Conservation (phyloP, 2,797 vertebrate species). For the Cygnus olor region DNA sequence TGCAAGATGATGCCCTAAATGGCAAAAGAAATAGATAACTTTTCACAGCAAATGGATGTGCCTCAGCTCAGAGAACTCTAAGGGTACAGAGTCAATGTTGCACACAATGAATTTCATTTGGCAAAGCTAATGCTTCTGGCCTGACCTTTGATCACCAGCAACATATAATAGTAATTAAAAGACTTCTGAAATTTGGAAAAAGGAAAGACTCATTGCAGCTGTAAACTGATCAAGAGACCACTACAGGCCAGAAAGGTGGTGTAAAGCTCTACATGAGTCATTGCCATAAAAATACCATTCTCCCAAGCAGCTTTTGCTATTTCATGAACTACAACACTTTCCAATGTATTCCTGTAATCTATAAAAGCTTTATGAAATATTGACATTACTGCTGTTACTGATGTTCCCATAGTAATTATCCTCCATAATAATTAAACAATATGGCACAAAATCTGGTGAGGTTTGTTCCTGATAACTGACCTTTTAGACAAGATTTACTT, state of each 20-base stretch:
- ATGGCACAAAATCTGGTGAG: neutral
- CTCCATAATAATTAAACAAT: slow-evolving; percentile 5
- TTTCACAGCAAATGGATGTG: neutral
- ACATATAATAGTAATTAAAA: neutral
- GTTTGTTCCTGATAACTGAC: neutral
- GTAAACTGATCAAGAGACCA: neutral
- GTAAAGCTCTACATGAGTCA: neutral
- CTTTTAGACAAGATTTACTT: neutral
- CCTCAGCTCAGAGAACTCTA: neutral
- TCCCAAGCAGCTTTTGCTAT: neutral
- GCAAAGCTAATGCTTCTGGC: neutral
- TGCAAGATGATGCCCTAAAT: neutral
- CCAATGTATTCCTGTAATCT: neutral
- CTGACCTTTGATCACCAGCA: neutral
- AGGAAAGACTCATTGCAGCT: neutral
- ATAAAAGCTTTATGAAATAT: slow-evolving; percentile 31
- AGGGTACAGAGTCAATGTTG: neutral
- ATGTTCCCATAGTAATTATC: slow-evolving; percentile 11
- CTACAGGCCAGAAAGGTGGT: neutral
- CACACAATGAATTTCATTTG: neutral
- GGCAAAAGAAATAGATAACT: neutral
- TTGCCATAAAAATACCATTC: neutral
- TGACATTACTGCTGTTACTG: neutral
- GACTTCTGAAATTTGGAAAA: neutral
- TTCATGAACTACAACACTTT: neutral